Base-by-base conservation (phyloP, 2,113 vertebrate species). In the Myodes glareolus region DNA sequence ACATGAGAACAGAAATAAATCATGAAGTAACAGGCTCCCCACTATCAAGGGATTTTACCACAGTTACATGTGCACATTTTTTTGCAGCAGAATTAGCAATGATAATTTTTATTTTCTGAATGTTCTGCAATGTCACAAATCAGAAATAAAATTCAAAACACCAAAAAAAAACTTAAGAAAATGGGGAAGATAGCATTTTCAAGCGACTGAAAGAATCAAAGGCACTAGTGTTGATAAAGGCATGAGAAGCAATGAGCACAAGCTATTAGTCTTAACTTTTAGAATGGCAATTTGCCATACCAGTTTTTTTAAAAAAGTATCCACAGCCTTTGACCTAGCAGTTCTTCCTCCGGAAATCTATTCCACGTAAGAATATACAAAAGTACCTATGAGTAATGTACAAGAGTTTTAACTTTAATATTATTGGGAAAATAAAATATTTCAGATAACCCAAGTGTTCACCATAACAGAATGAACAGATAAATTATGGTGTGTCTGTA, bases 391-490 rank as follows among this genome's bases (percentile, higher is more conserved):
- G 14, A 87, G 13, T 72, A 82, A 70, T 47, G 7, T 36, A 92
- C 25, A 92, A 58, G 16, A 72, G 72, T 21, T 29, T 25, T 84
- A 45, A 63, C 55, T 90, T 94, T 87, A 90, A 25, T 70, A 68
- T n/a, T 42, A 92, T 11, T 55, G 75, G 4, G 91, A 12, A 97
- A 61, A 92, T 85, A 67, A 85, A 96, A 61, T 84, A 58, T 0
- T 90, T 52, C 81, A 94, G 93, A 82, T 17, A 95, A 85, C 4
- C 67, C 39, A 81, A 73, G 52, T 77, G 42, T 65, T 81, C 27
- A 96, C 93, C 16, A 75, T 23, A 87, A 80, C 9, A 80, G 5
- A 81, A 82, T 58, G 8, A 75, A 36, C 94, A 94, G 81, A 87
- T 82, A 92, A 92, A 75, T 39, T 42, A 76, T 27, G 7, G 27